Evolutionary conservation across 2,113 vertebrate species (phyloP).

Genomic region (Agapornis roseicollis): DNA sequence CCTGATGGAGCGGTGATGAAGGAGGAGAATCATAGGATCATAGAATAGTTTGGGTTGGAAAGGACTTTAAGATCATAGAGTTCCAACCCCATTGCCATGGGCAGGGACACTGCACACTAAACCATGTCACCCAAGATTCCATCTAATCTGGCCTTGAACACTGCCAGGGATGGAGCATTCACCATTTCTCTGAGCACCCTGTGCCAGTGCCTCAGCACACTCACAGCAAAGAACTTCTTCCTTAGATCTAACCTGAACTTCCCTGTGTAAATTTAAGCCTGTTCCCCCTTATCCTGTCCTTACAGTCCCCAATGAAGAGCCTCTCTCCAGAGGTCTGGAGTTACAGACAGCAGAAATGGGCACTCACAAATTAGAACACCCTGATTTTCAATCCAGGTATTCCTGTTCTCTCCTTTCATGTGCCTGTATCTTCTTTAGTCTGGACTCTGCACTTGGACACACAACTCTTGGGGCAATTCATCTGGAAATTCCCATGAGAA

Average conservation of each 20-base stretch:
- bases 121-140: not conserved
- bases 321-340: not conserved
- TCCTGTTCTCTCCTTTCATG: not conserved
- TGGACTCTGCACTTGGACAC: not conserved
- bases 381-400: accelerated
- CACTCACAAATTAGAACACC: not conserved
- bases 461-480: not conserved
- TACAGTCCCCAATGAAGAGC: not conserved
- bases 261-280: not conserved
- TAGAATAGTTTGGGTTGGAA: not conserved
- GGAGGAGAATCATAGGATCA: not conserved
- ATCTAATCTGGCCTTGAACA: not conserved
- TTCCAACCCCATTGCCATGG: not conserved
- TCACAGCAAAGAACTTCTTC: not conserved
- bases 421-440: not conserved
- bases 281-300: not conserved
- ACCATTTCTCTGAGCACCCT: not conserved
- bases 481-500: not conserved
- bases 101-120: not conserved
- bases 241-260: not conserved
- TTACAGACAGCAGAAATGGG: not conserved
- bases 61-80: not conserved
- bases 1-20: not conserved
- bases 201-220: not conserved
- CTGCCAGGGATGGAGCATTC: not conserved